phyloP scores from a whole-genome alignment of 2,888 invertebrate species.

The Melieria omissa region DNA sequence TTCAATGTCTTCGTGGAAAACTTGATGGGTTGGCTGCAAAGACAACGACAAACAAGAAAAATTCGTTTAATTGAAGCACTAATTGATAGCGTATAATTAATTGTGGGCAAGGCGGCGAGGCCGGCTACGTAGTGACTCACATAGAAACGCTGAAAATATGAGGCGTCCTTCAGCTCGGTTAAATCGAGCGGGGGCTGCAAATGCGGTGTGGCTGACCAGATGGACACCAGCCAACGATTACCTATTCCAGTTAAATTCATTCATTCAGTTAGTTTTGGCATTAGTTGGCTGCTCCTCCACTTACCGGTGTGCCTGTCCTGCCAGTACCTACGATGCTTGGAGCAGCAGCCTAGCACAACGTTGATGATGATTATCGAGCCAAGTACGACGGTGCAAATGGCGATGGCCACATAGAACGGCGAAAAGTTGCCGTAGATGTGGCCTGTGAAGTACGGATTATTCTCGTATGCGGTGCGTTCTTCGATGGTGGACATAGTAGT shows the following conservation, averaged over 20 bases:
- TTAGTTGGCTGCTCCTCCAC: neutral
- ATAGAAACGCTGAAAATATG: slow-evolving; percentile 60
- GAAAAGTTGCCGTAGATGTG: slow-evolving; percentile 79
- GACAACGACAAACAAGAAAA: slow-evolving; percentile 14
- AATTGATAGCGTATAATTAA: neutral
- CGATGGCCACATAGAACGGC: slow-evolving; percentile 85
- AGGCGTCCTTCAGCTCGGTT: slow-evolving; percentile 75
- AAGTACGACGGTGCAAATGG: slow-evolving; percentile 80
- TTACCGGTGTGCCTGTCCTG: slow-evolving; percentile 78
- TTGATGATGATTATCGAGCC: slow-evolving; percentile 79
- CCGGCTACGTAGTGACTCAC: slow-evolving; percentile 49
- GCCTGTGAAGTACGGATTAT: slow-evolving; percentile 73
- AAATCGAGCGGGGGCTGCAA: slow-evolving; percentile 84
- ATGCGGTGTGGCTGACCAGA: slow-evolving; percentile 87
- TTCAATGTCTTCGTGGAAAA: slow-evolving; percentile 57
- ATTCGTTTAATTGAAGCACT: neutral
- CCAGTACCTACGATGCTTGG: slow-evolving; percentile 84
- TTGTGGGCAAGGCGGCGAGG: neutral
- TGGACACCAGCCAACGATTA: slow-evolving; percentile 84
- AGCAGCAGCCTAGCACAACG: slow-evolving; percentile 83
- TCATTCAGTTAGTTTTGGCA: slow-evolving; percentile 1
- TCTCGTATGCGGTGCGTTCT: slow-evolving; percentile 72
- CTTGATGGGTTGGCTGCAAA: slow-evolving; percentile 48
- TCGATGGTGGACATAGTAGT: slow-evolving; percentile 73
- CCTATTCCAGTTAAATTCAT: slow-evolving; percentile 68